phyloP scores from a whole-genome alignment of 2,888 invertebrate genomes.

The Limnephilus rhombicus region DNA sequence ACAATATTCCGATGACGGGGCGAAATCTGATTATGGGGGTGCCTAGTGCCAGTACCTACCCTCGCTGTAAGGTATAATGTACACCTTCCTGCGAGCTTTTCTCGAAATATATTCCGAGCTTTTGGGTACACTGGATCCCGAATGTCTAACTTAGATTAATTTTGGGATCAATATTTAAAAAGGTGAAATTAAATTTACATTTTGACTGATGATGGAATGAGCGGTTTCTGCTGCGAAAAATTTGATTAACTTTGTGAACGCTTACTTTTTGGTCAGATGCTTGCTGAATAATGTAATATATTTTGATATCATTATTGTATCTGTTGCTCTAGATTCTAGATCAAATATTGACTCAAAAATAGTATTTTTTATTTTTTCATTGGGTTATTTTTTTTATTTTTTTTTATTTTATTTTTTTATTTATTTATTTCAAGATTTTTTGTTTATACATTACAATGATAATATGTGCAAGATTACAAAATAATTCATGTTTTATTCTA shows the following conservation, averaged over 20 bases:
- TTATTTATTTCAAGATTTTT: too few species aligned
- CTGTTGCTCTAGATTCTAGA: background rate
- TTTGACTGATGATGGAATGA: background rate
- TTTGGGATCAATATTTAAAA: background rate
- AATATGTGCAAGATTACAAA: too few species aligned
- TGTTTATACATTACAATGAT: too few species aligned
- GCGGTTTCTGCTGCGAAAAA: background rate
- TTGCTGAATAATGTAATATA: background rate
- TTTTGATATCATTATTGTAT: background rate
- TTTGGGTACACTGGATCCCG: background rate
- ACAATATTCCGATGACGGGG: constrained; percentile 53
- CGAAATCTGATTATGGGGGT: constrained; percentile 32
- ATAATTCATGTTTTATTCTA: too few species aligned
- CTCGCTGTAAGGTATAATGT: background rate
- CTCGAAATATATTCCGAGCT: background rate
- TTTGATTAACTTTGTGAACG: background rate
- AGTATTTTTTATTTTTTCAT: too few species aligned
- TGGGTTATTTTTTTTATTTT: too few species aligned
- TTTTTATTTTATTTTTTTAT: too few species aligned
- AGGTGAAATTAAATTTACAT: background rate
- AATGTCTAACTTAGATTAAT: background rate
- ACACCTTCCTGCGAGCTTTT: background rate
- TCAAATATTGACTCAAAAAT: background rate
- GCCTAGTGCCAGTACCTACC: background rate
- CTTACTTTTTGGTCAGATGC: background rate